Evolutionary conservation across 2,113 vertebrate species (phyloP).

Genomic region (Eolophus roseicapilla): DNA sequence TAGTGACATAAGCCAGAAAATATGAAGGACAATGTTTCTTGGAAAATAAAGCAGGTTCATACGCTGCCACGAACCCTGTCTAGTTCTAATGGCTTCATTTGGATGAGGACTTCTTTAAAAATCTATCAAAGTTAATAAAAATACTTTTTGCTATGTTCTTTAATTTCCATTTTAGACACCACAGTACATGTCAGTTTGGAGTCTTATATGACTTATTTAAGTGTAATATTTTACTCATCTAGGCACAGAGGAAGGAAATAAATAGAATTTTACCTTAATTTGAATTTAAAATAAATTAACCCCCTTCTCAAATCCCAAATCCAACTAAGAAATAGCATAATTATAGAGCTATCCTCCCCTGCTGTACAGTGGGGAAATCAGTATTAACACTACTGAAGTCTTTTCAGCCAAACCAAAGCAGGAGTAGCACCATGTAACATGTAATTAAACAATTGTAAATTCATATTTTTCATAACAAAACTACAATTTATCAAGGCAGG

Average conservation of each 20-base stretch:
- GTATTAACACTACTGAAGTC: neutral
- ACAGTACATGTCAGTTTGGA: neutral
- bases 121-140: neutral
- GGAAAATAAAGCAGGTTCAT: neutral
- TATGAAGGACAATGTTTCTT: neutral
- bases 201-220: neutral
- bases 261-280: neutral
- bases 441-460: neutral
- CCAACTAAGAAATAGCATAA: neutral
- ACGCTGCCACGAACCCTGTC: accelerated
- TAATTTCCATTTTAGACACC: neutral
- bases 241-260: neutral
- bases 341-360: neutral
- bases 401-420: neutral
- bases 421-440: neutral
- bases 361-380: neutral
- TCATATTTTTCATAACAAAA: neutral
- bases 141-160: neutral
- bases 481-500: neutral
- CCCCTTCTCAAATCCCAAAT: neutral
- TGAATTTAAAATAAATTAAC: neutral
- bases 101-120: neutral
- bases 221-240: neutral
- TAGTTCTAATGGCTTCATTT: neutral
- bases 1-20: neutral